Percentiles rank a stretch among this genome's conserved stretches.
These are phyloP conservation scores for Morpho achilles DNA, from an alignment of 2,888 invertebrate genomes.

Conservation along the genomic window DNA sequence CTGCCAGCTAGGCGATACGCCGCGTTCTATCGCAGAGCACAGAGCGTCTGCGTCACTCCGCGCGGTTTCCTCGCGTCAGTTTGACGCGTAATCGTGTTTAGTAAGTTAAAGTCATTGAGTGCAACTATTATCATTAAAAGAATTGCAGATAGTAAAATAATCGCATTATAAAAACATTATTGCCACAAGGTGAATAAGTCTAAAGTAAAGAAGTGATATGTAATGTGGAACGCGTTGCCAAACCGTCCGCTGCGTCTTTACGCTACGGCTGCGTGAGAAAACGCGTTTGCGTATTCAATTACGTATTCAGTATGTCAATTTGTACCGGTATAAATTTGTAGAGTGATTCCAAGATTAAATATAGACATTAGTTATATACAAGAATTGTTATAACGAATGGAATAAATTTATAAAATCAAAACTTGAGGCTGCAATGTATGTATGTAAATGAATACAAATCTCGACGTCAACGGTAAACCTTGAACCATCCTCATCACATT, in stretches of 20 bases:
- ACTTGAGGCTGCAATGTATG: too few relatives aligned
- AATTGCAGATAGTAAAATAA: too few relatives aligned
- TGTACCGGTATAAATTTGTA: background rate
- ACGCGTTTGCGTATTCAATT: slow-evolving; percentile 1
- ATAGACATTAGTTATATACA: too few relatives aligned
- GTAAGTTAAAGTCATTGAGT: background rate
- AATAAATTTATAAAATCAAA: too few relatives aligned
- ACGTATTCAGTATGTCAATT: slow-evolving; percentile 1
- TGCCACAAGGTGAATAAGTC: too few relatives aligned
- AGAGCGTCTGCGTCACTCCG: slow-evolving; percentile 49
- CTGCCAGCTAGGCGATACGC: slow-evolving; percentile 27
- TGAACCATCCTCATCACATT: too few relatives aligned
- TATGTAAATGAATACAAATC: background rate
- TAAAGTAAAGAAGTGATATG: slow-evolving; percentile 9
- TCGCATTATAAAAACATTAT: too few relatives aligned
- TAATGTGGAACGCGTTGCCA: slow-evolving; percentile 30
- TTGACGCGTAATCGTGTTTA: slow-evolving; percentile 16
- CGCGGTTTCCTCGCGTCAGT: slow-evolving; percentile 25
- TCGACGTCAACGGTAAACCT: slow-evolving; percentile 44
- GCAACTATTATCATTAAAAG: too few relatives aligned
- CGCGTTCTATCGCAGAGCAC: slow-evolving; percentile 45
- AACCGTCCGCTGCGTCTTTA: slow-evolving; percentile 25
- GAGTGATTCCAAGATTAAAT: too few relatives aligned
- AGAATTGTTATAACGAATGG: too few relatives aligned
- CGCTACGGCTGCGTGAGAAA: too few relatives aligned